Base-by-base conservation (phyloP, 1,140 invertebrate species). In the Cotesia vestalis region DNA sequence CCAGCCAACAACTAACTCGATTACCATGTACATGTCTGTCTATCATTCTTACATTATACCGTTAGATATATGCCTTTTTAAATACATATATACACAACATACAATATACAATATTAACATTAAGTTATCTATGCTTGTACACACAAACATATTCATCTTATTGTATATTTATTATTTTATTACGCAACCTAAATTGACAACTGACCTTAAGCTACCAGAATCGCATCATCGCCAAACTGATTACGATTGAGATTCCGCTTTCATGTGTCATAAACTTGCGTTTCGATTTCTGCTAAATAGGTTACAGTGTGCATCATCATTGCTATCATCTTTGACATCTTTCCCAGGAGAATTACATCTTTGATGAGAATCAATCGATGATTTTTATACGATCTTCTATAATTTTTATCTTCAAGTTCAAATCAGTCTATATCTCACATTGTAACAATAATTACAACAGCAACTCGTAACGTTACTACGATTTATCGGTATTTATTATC, bases 21-120 rank as follows among this genome's bases (percentile, higher is more conserved):
- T 72, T 66, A 72, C 70, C 38, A 72, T 72, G 52, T 52, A 66
- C 59, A 27, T 63, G 40, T 34, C 11, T 57, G 68, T 46, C 67
- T 68, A 73, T 73, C 72, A 68, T 69, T 75, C 73, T 57, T 59
- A 69, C 67, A 66, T 9, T 70, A 60, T 75, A 67, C 74, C 74
- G 74, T 75, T 75, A 75, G 74, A 75, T 72, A 72, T 55, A 62
- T 75, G 51, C 53, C 70, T 70, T 52, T 27, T 17, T 61, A 61
- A 3, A 61, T 34, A 34, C 4, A 61, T 34, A 34, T 12, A 12
- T 40, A 34, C n/a, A 38, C 27, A 34, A 34, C 35, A 27, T 27
- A 27, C 27, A 27, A 27, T 27, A 27, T 27, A 27, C 27, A 27
- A 27, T 27, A 27, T 27, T 27, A 0, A 27, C 27, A 27, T 27